phyloP scores from a whole-genome alignment of 2,888 invertebrate genomes.

The Aleiodes alternator region DNA sequence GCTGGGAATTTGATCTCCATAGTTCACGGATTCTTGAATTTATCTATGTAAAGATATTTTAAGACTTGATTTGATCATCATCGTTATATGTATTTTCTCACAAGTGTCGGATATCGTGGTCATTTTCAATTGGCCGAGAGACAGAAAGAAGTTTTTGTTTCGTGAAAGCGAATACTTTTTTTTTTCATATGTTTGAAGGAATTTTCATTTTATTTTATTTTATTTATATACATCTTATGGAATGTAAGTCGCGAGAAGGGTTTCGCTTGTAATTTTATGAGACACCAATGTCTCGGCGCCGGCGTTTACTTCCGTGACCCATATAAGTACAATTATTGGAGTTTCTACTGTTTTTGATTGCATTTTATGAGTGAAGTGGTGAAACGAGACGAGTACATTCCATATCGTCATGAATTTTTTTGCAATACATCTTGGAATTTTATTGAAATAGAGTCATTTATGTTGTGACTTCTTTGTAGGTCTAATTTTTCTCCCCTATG shows the following conservation, averaged over 20 bases:
- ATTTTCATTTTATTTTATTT: slow-evolving; percentile 14
- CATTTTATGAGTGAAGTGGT: too few relatives aligned
- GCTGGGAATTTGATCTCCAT: slow-evolving; percentile 49
- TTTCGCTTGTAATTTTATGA: not conserved
- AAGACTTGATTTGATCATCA: slow-evolving; percentile 32
- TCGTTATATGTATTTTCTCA: slow-evolving; percentile 29
- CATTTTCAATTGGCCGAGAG: not conserved
- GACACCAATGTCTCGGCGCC: slow-evolving; percentile 28
- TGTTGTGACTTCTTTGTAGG: too few relatives aligned
- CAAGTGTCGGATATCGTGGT: slow-evolving; percentile 22
- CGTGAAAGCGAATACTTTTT: slow-evolving; percentile 62
- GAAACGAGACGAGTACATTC: too few relatives aligned
- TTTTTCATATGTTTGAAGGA: slow-evolving; percentile 13
- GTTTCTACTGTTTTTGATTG: slow-evolving; percentile 12
- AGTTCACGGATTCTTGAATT: slow-evolving; percentile 22
- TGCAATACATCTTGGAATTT: too few relatives aligned
- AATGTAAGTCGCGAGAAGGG: not conserved
- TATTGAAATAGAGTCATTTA: too few relatives aligned
- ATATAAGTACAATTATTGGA: slow-evolving; percentile 35
- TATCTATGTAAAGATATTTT: slow-evolving; percentile 17
- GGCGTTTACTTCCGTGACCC: slow-evolving; percentile 37
- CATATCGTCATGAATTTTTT: too few relatives aligned
- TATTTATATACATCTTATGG: not conserved
- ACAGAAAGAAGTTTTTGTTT: slow-evolving; percentile 49
- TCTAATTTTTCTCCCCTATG: too few relatives aligned